Conservation (phyloP, 2,797 vertebrate species). For the Sebastes itinus region DNA sequence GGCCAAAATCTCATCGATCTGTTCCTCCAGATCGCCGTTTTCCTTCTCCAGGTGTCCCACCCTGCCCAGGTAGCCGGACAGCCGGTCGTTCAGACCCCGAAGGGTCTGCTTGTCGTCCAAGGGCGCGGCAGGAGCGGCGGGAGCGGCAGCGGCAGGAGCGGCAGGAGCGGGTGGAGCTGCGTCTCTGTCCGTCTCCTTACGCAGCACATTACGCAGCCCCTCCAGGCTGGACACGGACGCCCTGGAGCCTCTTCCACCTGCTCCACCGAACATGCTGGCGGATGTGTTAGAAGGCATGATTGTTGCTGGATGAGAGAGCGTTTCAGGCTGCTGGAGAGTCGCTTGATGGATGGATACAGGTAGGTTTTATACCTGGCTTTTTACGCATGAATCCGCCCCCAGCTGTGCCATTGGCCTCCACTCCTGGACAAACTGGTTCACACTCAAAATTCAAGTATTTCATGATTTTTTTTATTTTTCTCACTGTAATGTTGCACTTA, state of each 20-base stretch:
- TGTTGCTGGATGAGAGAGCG: not conserved
- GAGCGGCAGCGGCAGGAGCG: not conserved
- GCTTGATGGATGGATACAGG: conserved; percentile 12
- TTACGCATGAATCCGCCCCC: conserved; percentile 41
- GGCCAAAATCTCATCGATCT: conserved; percentile 72
- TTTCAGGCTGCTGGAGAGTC: not conserved
- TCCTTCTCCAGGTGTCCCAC: conserved; percentile 74
- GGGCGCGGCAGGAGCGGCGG: not conserved
- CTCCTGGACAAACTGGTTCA: conserved; percentile 25
- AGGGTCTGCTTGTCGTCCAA: conserved; percentile 75
- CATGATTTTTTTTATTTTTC: not conserved
- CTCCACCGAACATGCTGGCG: conserved; percentile 72
- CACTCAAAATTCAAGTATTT: conserved; percentile 54
- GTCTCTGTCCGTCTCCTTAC: conserved; percentile 54
- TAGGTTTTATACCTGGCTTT: conserved; percentile 54
- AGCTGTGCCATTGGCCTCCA: conserved; percentile 36
- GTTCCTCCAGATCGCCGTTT: conserved; percentile 67
- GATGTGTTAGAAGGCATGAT: conserved; percentile 59
- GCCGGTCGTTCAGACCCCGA: conserved; percentile 77
- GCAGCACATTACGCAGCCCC: conserved; percentile 66
- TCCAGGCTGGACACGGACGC: conserved; percentile 67
- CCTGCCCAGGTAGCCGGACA: conserved; percentile 73
- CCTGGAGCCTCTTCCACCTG: conserved; percentile 62
- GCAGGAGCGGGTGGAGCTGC: not conserved
- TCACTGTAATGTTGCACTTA: not conserved